Percentiles rank a stretch among this genome's conserved stretches.
These are phyloP conservation scores for Chionomys nivalis DNA, from an alignment of 2,113 vertebrate species.

Conservation along the genomic window DNA sequence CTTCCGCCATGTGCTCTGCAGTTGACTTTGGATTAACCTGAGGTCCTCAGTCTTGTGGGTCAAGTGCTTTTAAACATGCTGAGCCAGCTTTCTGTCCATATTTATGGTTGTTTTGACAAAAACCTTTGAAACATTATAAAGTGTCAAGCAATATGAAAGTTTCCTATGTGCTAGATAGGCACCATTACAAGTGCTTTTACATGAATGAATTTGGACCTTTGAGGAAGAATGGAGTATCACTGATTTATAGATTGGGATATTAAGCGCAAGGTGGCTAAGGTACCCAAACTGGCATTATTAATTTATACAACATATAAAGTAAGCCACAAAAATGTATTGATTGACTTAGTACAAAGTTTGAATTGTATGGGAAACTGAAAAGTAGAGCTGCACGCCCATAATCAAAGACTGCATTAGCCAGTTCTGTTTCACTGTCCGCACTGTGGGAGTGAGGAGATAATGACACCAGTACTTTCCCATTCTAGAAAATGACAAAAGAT, in stretches of 20 bases:
- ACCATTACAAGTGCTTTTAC: background rate
- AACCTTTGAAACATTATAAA: background rate
- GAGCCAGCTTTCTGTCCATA: background rate
- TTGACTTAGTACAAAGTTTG: background rate
- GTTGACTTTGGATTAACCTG: background rate
- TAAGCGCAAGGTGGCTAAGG: constrained; percentile 35
- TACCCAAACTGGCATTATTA: constrained; percentile 28
- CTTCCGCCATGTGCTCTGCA: background rate
- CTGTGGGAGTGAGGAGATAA: background rate
- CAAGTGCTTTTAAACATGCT: background rate
- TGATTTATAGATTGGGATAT: constrained; percentile 34
- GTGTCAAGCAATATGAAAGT: background rate
- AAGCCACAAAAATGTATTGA: background rate
- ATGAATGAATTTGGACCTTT: background rate
- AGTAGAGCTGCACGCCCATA: constrained; percentile 10
- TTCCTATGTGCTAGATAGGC: constrained; percentile 9
- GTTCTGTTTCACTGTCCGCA: background rate
- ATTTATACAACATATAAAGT: constrained; percentile 55
- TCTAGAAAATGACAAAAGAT: constrained; percentile 98
- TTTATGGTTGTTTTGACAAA: background rate
- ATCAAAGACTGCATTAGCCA: constrained; percentile 2
- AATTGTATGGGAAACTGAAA: constrained; percentile 9
- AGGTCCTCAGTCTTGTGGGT: background rate
- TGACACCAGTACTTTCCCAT: constrained; percentile 5
- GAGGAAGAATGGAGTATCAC: background rate